Conservation (phyloP, 2,888 invertebrate genomes). For the Protodeltote pygarga region DNA sequence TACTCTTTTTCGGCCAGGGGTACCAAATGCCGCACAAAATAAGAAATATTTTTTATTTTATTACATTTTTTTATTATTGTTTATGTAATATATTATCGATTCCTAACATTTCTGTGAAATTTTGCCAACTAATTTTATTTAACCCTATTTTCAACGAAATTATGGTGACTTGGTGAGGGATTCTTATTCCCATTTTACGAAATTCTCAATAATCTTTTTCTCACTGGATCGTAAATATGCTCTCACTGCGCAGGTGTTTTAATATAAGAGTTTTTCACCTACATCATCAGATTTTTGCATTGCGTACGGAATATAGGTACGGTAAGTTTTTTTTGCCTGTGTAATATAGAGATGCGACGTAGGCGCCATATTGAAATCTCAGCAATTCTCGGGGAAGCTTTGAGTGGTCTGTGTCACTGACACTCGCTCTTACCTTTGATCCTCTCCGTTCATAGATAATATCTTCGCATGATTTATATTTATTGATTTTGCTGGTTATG, state of each 20-base stretch:
- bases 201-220: background rate
- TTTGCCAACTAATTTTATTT: too few species aligned
- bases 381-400: constrained; percentile 40
- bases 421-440: constrained; percentile 46
- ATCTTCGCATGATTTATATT: constrained; percentile 33
- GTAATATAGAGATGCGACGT: constrained; percentile 33
- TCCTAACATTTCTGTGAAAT: too few species aligned
- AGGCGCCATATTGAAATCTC: constrained; percentile 55
- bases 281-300: constrained; percentile 15
- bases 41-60: too few species aligned
- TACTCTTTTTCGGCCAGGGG: too few species aligned
- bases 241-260: background rate
- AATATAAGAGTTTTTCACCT: constrained; percentile 19
- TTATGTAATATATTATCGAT: too few species aligned
- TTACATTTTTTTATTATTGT: too few species aligned
- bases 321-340: constrained; percentile 26
- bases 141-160: too few species aligned
- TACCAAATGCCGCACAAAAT: too few species aligned
- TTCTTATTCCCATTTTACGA: too few species aligned
- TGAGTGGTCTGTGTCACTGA: constrained; percentile 52
- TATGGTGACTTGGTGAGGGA: too few species aligned
- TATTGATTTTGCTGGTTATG: constrained; percentile 17
- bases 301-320: constrained; percentile 16
- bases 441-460: constrained; percentile 26
- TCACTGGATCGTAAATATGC: constrained; percentile 5